Percentiles rank a stretch among this genome's conserved stretches.
phyloP scores from a whole-genome alignment of 1,140 invertebrate genomes.

The Drosophila subpulchrella region DNA sequence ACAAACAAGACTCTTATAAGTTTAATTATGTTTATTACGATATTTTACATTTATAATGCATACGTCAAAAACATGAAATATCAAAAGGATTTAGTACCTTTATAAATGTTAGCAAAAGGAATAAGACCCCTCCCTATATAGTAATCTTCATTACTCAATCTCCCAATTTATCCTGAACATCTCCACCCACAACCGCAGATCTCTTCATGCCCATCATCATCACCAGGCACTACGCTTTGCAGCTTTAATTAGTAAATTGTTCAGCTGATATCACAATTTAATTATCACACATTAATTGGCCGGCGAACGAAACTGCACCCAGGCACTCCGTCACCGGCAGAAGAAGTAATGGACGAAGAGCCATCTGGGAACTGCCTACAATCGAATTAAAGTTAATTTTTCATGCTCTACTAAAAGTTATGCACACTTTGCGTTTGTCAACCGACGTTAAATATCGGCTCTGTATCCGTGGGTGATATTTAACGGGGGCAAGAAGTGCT shows the following conservation, averaged over 20 bases:
- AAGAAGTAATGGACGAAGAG: neutral
- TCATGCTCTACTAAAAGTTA: constrained; percentile 68
- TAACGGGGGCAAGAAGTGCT: neutral
- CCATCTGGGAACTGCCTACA: constrained; percentile 40
- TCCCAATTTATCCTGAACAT: neutral
- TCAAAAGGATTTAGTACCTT: no score
- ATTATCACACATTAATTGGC: constrained; percentile 59
- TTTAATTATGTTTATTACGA: no score
- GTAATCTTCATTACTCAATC: neutral
- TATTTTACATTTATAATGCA: no score
- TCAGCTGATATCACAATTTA: constrained; percentile 53
- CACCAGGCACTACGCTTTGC: constrained; percentile 23
- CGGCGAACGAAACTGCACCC: constrained; percentile 34
- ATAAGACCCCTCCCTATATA: neutral
- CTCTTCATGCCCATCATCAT: constrained; percentile 24
- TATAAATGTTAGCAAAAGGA: neutral
- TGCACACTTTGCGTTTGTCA: constrained; percentile 61
- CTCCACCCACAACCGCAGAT: neutral
- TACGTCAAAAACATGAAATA: no score
- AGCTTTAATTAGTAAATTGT: constrained; percentile 48
- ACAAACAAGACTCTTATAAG: no score
- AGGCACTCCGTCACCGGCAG: neutral
- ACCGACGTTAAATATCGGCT: constrained; percentile 13
- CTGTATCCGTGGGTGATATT: constrained; percentile 7
- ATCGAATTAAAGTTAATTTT: constrained; percentile 63